Conservation (phyloP, 2,113 vertebrate genomes). For the Podarcis muralis region DNA sequence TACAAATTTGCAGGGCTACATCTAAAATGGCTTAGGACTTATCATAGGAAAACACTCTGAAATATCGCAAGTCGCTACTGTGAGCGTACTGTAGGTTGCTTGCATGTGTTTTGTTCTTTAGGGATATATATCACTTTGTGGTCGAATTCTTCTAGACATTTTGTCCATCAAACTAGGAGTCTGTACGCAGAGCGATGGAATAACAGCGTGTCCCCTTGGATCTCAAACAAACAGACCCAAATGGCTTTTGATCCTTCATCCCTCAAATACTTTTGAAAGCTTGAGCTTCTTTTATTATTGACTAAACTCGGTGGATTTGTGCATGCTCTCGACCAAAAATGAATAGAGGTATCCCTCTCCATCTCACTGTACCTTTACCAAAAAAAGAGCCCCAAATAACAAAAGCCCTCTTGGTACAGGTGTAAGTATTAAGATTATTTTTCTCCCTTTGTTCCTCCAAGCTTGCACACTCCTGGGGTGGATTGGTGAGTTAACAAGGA, state of each 20-base stretch:
- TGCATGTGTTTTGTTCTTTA: slow-evolving; percentile 63
- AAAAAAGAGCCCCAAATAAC: not conserved
- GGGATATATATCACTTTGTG: slow-evolving; percentile 68
- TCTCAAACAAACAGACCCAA: slow-evolving; percentile 41
- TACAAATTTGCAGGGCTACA: slow-evolving; percentile 51
- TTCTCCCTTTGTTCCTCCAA: not conserved
- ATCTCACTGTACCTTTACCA: slow-evolving; percentile 8
- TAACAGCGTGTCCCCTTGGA: slow-evolving; percentile 63
- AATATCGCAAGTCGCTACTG: slow-evolving; percentile 71
- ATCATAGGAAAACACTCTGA: slow-evolving; percentile 73
- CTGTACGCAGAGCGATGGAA: slow-evolving; percentile 55
- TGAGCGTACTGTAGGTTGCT: slow-evolving; percentile 53
- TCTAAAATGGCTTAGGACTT: slow-evolving; percentile 65
- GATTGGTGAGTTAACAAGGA: not conserved
- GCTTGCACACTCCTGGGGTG: not conserved
- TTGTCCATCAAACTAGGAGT: slow-evolving; percentile 62
- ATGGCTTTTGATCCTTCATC: slow-evolving; percentile 49
- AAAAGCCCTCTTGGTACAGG: not conserved
- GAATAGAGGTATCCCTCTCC: not conserved
- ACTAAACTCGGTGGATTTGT: not conserved
- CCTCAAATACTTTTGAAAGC: slow-evolving; percentile 37
- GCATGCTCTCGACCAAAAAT: not conserved
- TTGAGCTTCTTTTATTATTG: slow-evolving; percentile 21
- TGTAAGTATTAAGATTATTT: not conserved
- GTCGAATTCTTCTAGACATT: slow-evolving; percentile 66